A percentile compares a stretch with the other conserved stretches of the same genome.
Conservation (phyloP, 1,140 invertebrate genomes). For the Orchesella cincta region DNA sequence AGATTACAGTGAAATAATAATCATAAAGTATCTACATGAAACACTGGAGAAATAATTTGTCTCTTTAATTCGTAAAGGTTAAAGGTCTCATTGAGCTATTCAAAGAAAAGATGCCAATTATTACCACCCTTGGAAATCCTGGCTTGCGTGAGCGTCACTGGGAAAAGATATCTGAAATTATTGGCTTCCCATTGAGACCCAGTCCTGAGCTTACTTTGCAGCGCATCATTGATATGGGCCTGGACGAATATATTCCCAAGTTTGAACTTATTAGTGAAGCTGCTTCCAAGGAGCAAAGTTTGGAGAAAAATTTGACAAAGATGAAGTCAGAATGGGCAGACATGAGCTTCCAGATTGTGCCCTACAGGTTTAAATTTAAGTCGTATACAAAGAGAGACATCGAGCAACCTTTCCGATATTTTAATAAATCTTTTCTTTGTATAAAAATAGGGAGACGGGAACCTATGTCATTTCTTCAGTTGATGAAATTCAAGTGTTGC, state of each 20-base stretch:
- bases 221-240: slow-evolving; percentile 85
- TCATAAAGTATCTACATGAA: slow-evolving; percentile 1
- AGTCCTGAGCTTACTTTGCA: slow-evolving; percentile 80
- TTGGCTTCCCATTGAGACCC: slow-evolving; percentile 87
- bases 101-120: slow-evolving; percentile 83
- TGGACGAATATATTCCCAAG: slow-evolving; percentile 85
- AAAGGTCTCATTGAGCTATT: slow-evolving; percentile 83
- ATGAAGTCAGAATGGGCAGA: slow-evolving; percentile 93
- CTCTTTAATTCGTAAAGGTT: slow-evolving; percentile 58
- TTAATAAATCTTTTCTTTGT: slow-evolving; percentile 2
- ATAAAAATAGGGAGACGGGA: slow-evolving; percentile 78
- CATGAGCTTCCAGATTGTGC: slow-evolving; percentile 75
- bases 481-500: slow-evolving; percentile 91
- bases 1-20: not conserved
- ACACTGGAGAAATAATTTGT: not conserved
- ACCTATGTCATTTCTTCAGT: slow-evolving; percentile 86
- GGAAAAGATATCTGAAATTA: slow-evolving; percentile 93
- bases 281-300: slow-evolving; percentile 90
- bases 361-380: slow-evolving; percentile 59
- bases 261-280: slow-evolving; percentile 92
- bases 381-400: not conserved
- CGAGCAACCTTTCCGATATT: not conserved
- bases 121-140: slow-evolving; percentile 90
- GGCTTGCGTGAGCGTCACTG: slow-evolving; percentile 90
- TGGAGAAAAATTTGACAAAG: slow-evolving; percentile 84